phyloP scores from a whole-genome alignment of 2,113 vertebrate genomes.

The Microtus ochrogaster region DNA sequence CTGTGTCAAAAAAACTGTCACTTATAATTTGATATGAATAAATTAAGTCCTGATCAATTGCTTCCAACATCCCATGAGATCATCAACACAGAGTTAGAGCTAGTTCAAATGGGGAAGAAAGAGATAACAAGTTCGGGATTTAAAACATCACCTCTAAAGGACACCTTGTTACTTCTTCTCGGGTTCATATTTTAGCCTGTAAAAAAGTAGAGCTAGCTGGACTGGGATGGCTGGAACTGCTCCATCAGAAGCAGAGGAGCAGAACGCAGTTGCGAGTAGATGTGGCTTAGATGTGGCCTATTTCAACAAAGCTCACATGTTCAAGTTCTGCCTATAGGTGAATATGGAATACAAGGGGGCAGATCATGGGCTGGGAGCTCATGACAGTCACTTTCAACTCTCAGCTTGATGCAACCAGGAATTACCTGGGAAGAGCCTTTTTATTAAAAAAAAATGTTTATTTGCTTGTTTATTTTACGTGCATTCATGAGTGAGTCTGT shows the following conservation, averaged over 20 bases:
- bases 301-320: not conserved
- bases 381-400: not conserved
- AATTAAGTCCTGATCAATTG: not conserved
- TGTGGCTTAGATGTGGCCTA: no score
- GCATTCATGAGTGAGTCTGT: not conserved
- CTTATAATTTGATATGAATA: not conserved
- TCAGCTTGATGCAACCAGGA: not conserved
- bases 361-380: no score
- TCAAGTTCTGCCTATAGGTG: not conserved
- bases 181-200: not conserved
- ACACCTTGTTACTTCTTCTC: not conserved
- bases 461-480: not conserved
- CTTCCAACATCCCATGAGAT: not conserved
- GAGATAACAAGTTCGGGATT: not conserved
- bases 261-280: no score
- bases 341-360: not conserved
- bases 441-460: no score
- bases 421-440: not conserved
- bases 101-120: not conserved
- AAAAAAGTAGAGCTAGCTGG: not conserved
- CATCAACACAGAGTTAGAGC: not conserved
- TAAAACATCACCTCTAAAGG: not conserved
- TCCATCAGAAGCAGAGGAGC: not conserved
- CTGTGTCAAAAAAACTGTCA: not conserved
- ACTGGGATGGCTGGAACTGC: not conserved